A percentile compares a stretch with the other conserved stretches of the same genome.
These are phyloP conservation scores for Drosophila maculinotata DNA, from an alignment of 2,888 invertebrate genomes.

Conservation along the genomic window DNA sequence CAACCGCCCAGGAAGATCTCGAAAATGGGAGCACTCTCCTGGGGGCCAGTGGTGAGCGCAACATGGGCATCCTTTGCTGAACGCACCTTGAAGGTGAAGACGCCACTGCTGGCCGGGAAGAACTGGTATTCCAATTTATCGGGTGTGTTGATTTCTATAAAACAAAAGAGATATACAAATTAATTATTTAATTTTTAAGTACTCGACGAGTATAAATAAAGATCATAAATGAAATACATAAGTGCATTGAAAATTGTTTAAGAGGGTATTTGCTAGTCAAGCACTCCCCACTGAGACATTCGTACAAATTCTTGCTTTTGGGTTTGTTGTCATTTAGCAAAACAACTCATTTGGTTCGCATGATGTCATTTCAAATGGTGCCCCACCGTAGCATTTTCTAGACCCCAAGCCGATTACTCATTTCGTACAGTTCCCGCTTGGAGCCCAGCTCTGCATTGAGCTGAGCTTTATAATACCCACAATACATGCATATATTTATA, in stretches of 20 bases:
- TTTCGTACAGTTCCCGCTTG: background rate
- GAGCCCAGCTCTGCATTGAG: slow-evolving; percentile 15
- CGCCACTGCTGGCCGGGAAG: slow-evolving; percentile 89
- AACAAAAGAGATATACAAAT: too few species aligned
- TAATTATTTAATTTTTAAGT: background rate
- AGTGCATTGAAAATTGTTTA: too few species aligned
- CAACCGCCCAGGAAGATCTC: slow-evolving; percentile 96
- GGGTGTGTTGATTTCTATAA: slow-evolving; percentile 89
- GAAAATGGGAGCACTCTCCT: slow-evolving; percentile 91
- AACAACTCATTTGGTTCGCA: slow-evolving; percentile 52
- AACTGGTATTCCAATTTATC: slow-evolving; percentile 94
- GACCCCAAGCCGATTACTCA: slow-evolving; percentile 17
- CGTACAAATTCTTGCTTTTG: slow-evolving; percentile 14
- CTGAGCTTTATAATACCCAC: slow-evolving; percentile 16
- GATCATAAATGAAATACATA: too few species aligned
- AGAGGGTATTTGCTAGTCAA: slow-evolving; percentile 8
- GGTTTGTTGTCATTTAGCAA: slow-evolving; percentile 13
- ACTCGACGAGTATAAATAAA: too few species aligned
- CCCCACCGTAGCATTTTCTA: slow-evolving; percentile 36
- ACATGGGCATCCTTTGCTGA: slow-evolving; percentile 94
- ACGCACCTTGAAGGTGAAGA: slow-evolving; percentile 91
- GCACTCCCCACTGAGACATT: background rate
- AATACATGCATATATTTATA: background rate
- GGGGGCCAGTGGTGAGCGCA: slow-evolving; percentile 90
- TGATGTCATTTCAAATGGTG: slow-evolving; percentile 65